Base-by-base conservation (phyloP, 2,113 vertebrate genomes). In the Falco punctatus region DNA sequence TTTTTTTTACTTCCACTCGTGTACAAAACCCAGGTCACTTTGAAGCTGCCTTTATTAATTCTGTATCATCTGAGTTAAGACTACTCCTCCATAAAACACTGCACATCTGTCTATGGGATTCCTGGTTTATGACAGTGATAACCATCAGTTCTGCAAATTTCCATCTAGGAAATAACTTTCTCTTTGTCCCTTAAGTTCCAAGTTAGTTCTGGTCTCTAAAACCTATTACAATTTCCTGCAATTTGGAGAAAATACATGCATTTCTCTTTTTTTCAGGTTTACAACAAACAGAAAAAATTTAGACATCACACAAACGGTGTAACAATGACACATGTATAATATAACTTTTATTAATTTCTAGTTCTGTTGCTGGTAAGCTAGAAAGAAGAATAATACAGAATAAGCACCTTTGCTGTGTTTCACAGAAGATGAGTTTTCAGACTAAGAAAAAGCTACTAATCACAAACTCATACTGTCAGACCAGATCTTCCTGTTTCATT, bases 401-500 rank as follows among this genome's bases (percentile, higher is more conserved):
- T 27, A 4, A 80, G 5, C 12, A 83, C 51, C 23, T 15, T 40
- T 14, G 15, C 5, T 58, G 16, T 58, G 19, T 80, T 59, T 77
- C 62, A 82, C 15, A 72, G 21, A 58, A 23, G 24, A 44, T 48
- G 30, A 57, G 32, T 82, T 85, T 82, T 86, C 33, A 65, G n/a
- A 64, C 32, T 59, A 66, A 65, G 28, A 73, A 83, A 83, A 67
- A 67, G 10, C 32, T 82, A n/a, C 57, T 55, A 22, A 51, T 71
- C 13, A 38, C 15, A 38, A 77, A 72, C 9, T 48, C 9, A 15
- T 85, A 35, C 23, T 66, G 70, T 73, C 51, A 81, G 14, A 92
- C 35, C 5, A 81, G 38, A 86, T 86, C 54, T 92, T 94, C 54
- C 62, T 59, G 74, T 94, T 94, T 92, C 59, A 51, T 74, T 74